These are phyloP conservation scores for Oreonectes daqikongensis DNA, from an alignment of 2,797 vertebrate species.

Conservation along the genomic window DNA sequence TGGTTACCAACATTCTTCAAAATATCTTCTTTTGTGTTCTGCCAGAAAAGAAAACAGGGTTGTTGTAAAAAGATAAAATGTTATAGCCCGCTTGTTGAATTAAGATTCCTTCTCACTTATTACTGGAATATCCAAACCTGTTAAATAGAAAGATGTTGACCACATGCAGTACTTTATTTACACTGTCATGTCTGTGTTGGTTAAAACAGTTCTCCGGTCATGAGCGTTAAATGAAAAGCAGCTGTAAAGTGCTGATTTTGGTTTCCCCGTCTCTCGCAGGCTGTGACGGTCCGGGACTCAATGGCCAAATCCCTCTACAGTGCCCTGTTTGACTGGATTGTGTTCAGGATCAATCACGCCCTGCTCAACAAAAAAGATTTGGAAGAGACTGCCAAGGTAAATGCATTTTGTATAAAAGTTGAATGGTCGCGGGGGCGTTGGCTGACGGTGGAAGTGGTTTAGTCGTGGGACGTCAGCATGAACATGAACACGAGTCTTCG, in stretches of 20 bases:
- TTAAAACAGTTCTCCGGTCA: neutral
- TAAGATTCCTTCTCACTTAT: too few species aligned
- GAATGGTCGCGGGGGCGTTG: neutral
- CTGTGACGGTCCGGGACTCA: slow-evolving; percentile 86
- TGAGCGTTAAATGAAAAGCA: neutral
- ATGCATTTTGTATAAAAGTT: neutral
- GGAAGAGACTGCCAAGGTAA: slow-evolving; percentile 90
- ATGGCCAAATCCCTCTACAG: slow-evolving; percentile 98
- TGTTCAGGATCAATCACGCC: slow-evolving; percentile 98
- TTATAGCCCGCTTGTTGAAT: too few species aligned
- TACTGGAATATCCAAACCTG: too few species aligned
- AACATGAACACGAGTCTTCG: slow-evolving; percentile 27
- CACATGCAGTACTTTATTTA: neutral
- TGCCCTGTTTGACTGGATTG: slow-evolving; percentile 99
- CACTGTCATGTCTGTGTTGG: neutral
- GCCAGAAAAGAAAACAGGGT: too few species aligned
- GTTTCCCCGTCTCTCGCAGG: slow-evolving; percentile 38
- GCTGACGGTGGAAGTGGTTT: slow-evolving; percentile 1
- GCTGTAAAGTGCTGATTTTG: neutral
- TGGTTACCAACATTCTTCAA: too few species aligned
- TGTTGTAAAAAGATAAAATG: too few species aligned
- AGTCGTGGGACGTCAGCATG: neutral
- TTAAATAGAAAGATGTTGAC: neutral
- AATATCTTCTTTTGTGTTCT: too few species aligned
- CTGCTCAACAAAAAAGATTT: slow-evolving; percentile 93